Evolutionary conservation across 2,888 invertebrate species (phyloP), one percentile per base, ranked within the genome.

Genomic region (Physocephala rufipes): DNA sequence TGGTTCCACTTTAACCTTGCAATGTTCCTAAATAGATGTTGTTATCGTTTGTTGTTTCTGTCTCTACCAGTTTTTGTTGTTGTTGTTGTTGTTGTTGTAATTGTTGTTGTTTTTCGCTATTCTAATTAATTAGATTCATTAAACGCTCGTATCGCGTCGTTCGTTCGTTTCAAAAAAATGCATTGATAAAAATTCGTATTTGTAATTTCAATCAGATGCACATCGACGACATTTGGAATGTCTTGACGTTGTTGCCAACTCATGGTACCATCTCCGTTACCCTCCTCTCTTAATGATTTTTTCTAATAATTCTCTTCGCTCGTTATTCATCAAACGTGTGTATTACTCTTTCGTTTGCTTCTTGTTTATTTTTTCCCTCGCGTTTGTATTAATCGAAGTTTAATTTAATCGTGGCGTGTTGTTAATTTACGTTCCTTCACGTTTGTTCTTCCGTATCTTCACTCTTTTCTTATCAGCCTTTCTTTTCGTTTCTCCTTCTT

Each of bases 41-140:
- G 65, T 62, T 30, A 13, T n/a, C n/a, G n/a, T n/a, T n/a, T n/a
- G n/a, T 69, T 69, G 69, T 69, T 71, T 65, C 30, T 67, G 49
- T 3, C 49, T 28, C 49, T 30, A 55, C 30, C 58, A 36, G n/a
- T 15, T 47, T 49, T 62, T 61, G 62, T 12, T 63, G 63, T 63
- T 45, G 63, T 64, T 47, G 47, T 64, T 64, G 58, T 61, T 64
- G 66, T 65, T 19, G 65, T 36, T 15, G n/a, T n/a, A n/a, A n/a
- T 67, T 66, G 13, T 65, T 55, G 19, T 74, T 59, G 72, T 70
- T 72, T 62, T 71, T 36, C 69, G 59, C 62, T 67, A 47, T 68
- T 68, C 53, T 51, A 62, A 68, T 19, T 68, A 68, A 68, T 62
- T 62, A 62, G 19, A 51, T 61, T 62, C 62, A 62, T 62, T 62